These are phyloP conservation scores for Smutsia gigantea DNA, from an alignment of 2,797 vertebrate species.

Conservation along the genomic window DNA sequence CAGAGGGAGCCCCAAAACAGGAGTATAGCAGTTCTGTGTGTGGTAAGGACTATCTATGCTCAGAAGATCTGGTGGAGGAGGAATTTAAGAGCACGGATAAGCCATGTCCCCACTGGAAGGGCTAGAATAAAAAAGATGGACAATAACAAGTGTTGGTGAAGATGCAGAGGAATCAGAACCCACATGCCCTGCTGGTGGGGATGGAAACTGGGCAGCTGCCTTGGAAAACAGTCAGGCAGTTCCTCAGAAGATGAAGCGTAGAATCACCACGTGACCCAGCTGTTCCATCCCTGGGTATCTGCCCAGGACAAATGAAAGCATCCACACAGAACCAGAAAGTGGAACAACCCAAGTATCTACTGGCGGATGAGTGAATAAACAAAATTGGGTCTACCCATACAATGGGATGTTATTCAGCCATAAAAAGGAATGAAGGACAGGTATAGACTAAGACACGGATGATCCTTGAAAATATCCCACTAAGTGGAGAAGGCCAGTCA, in stretches of 20 bases:
- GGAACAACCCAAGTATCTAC: neutral
- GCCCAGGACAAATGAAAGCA: neutral
- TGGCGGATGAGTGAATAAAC: rapidly evolving
- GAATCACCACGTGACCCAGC: neutral
- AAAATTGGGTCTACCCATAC: neutral
- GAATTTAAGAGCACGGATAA: neutral
- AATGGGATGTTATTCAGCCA: rapidly evolving
- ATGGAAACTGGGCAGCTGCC: rapidly evolving
- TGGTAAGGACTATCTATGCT: too few species aligned
- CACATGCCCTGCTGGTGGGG: rapidly evolving
- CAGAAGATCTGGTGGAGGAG: neutral
- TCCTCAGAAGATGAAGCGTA: neutral
- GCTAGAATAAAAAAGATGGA: neutral
- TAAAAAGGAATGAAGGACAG: rapidly evolving
- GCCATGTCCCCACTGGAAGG: rapidly evolving
- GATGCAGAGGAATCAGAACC: neutral
- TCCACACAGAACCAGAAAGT: neutral
- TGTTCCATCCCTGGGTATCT: neutral
- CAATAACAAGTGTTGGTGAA: rapidly evolving
- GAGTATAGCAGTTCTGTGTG: neutral
- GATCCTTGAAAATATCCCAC: neutral
- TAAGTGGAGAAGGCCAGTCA: neutral
- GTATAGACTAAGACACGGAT: rapidly evolving
- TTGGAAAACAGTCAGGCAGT: neutral
- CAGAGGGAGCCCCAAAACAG: neutral